Base-by-base conservation (phyloP, 2,888 invertebrate species). In the Furcula furcula region DNA sequence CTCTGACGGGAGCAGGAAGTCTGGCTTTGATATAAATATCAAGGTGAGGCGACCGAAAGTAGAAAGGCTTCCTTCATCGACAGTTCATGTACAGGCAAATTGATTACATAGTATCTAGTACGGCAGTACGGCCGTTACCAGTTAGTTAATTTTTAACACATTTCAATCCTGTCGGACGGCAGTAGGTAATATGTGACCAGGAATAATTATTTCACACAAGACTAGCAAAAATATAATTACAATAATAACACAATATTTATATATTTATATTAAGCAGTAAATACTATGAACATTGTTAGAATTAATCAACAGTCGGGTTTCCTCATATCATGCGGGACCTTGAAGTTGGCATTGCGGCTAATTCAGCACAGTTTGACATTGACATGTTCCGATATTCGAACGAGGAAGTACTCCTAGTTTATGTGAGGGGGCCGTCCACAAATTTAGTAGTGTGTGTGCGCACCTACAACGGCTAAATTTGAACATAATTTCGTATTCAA, bases 301-400 rank as follows among this genome's bases (percentile, higher is more conserved):
- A 41, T 47, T 47, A 49, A 59, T 58, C 50, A 58, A 46, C 57
- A 50, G 57, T 54, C 48, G 51, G 43, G 66, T 70, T 76, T 83
- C 76, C 80, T 78, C 66, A 61, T 67, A 58, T 64, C 50, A 34
- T 31, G 32, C 11, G 40, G 55, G 58, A 56, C 84, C 87, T 86
- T 87, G 82, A 58, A 50, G 55, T 65, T 76, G 80, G 72, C 82
- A 81, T 83, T 84, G 84, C 63, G 65, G 67, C 79, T 84, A 84
- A 82, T 82, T 87, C 73, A 74, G 81, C 76, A 66, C 68, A 52
- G 54, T 71, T 60, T 63, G 83, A 70, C 86, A 87, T 83, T 87
- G 85, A 82, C 76, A 78, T 71, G 76, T 74, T 76, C 75, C 71
- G 75, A 76, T 79, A 76, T 76, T 76, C 63, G 64, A 75, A 84